Conservation (phyloP, 2,888 invertebrate genomes). For the Caenorhabditis imperialis region DNA sequence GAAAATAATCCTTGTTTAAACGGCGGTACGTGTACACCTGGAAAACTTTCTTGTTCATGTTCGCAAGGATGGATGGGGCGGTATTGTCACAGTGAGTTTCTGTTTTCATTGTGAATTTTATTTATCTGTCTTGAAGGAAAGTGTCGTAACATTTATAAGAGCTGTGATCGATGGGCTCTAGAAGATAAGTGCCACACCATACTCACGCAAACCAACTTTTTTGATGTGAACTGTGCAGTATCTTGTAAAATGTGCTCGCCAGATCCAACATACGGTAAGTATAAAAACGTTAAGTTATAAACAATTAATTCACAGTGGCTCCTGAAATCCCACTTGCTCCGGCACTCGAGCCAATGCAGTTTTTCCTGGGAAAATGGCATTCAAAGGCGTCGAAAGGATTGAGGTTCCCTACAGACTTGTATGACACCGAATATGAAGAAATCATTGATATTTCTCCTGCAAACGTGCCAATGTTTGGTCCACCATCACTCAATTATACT, state of each 20-base stretch:
- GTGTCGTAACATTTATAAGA: slow-evolving; percentile 78
- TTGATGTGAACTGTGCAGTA: slow-evolving; percentile 77
- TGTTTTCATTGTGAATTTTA: neutral
- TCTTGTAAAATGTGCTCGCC: slow-evolving; percentile 76
- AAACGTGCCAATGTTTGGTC: slow-evolving; percentile 78
- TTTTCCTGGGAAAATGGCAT: slow-evolving; percentile 77
- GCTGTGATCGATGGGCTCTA: slow-evolving; percentile 77
- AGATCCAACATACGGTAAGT: slow-evolving; percentile 72
- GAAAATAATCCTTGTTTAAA: slow-evolving; percentile 75
- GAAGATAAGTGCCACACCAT: slow-evolving; percentile 77
- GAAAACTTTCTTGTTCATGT: slow-evolving; percentile 75
- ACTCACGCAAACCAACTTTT: slow-evolving; percentile 76
- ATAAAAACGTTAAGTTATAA: neutral
- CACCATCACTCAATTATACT: slow-evolving; percentile 77
- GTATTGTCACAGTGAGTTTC: slow-evolving; percentile 75
- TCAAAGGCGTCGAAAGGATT: slow-evolving; percentile 73
- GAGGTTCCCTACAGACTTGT: slow-evolving; percentile 76
- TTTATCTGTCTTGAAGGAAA: slow-evolving; percentile 67
- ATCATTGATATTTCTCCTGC: slow-evolving; percentile 75
- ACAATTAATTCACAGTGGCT: slow-evolving; percentile 52
- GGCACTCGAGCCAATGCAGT: slow-evolving; percentile 77
- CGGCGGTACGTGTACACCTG: slow-evolving; percentile 73
- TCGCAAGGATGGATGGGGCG: slow-evolving; percentile 77
- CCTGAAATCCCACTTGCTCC: slow-evolving; percentile 77
- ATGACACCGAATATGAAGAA: slow-evolving; percentile 74